Percentiles rank a stretch among this genome's conserved stretches.
Conservation (phyloP, 2,888 invertebrate genomes). For the Pardosa pseudoannulata region DNA sequence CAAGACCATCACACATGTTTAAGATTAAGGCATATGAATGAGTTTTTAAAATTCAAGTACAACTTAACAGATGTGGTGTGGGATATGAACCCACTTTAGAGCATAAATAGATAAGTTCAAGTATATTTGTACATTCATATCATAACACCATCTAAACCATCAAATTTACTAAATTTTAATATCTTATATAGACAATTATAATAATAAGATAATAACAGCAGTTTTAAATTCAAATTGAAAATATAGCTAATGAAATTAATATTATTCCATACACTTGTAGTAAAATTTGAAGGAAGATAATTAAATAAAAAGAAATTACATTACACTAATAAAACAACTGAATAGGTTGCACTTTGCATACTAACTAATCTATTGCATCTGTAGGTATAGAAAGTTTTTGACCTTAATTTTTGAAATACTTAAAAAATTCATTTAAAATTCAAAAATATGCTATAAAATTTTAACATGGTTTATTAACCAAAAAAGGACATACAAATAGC, state of each 20-base stretch:
- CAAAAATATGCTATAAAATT: not conserved
- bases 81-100: not conserved
- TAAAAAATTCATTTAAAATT: not conserved
- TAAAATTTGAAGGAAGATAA: no score
- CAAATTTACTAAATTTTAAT: conserved; percentile 6
- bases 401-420: not conserved
- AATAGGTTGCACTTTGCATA: no score
- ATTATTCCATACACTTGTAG: no score
- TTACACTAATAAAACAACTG: no score
- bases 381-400: no score
- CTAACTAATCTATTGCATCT: no score
- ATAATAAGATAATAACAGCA: not conserved
- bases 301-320: no score
- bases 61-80: not conserved
- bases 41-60: conserved; percentile 5
- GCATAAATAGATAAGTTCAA: conserved; percentile 8
- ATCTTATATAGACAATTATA: not conserved
- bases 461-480: not conserved
- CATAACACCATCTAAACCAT: not conserved
- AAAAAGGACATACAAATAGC: not conserved
- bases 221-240: not conserved
- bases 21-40: conserved; percentile 61
- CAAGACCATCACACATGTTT: conserved; percentile 45
- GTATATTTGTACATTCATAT: not conserved
- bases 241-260: no score